phyloP scores from a whole-genome alignment of 2,888 invertebrate genomes.

The Amblyjoppa fuscipennis region DNA sequence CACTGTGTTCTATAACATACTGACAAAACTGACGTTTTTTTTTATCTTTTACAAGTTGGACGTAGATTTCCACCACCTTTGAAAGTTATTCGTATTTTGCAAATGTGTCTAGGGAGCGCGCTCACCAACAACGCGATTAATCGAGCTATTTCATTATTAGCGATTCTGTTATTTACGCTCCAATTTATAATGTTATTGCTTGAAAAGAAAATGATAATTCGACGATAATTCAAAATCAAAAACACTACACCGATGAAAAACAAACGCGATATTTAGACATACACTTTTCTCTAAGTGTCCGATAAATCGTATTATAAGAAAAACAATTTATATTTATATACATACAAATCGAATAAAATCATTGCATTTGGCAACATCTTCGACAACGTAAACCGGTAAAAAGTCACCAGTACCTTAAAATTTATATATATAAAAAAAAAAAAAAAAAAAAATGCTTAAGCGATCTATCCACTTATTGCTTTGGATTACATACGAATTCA shows the following conservation, averaged over 20 bases:
- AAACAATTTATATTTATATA: constrained; percentile 64
- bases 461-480: constrained; percentile 18
- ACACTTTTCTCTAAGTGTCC: constrained; percentile 31
- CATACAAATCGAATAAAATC: constrained; percentile 40
- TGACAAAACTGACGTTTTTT: constrained; percentile 1
- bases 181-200: neutral
- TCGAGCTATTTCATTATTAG: neutral
- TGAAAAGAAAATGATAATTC: constrained; percentile 9
- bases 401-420: constrained; percentile 50
- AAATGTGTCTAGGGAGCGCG: neutral
- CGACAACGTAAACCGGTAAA: constrained; percentile 9
- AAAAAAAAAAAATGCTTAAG: neutral
- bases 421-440: neutral
- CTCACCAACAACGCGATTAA: neutral
- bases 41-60: constrained; percentile 6
- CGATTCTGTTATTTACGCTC: neutral
- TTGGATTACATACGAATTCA: constrained; percentile 20
- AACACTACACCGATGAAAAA: constrained; percentile 30
- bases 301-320: constrained; percentile 47
- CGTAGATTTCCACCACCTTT: constrained; percentile 6
- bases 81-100: neutral
- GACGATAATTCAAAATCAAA: constrained; percentile 27
- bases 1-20: neutral
- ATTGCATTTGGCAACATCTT: constrained; percentile 26
- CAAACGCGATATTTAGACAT: constrained; percentile 7